A percentile compares a stretch with the other conserved stretches of the same genome.
Evolutionary conservation across 2,797 vertebrate genomes (phyloP).

Genomic region (Gambelia wislizenii): DNA sequence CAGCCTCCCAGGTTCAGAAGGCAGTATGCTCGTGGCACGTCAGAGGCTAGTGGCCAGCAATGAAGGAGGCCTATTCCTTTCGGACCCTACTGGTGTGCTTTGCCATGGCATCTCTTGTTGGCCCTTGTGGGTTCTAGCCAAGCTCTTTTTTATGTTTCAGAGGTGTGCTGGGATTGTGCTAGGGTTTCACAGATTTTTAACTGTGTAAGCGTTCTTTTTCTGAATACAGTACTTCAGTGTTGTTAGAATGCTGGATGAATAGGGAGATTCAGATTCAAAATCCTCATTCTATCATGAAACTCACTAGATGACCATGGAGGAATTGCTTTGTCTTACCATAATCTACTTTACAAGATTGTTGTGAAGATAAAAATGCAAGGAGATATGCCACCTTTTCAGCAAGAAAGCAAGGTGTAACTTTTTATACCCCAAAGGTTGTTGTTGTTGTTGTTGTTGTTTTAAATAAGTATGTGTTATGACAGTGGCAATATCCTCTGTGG

Average conservation of each 20-base stretch:
- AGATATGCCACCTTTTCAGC: neutral
- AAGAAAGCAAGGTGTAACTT: too few species aligned
- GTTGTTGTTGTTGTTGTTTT: too few species aligned
- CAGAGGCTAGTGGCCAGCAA: neutral
- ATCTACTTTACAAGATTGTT: neutral
- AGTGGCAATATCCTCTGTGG: neutral
- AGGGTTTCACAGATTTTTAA: neutral
- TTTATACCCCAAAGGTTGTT: too few species aligned
- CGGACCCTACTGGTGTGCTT: neutral
- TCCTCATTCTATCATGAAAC: neutral
- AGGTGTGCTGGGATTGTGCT: neutral
- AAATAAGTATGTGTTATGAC: neutral
- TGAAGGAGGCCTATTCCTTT: neutral
- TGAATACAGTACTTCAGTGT: neutral
- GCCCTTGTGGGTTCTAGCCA: neutral
- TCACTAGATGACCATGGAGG: neutral
- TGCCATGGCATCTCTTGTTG: neutral
- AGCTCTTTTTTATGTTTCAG: neutral
- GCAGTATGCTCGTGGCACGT: too few species aligned
- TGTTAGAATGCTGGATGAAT: neutral
- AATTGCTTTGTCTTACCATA: neutral
- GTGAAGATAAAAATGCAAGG: neutral
- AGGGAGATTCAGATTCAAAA: neutral
- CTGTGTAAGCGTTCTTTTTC: neutral
- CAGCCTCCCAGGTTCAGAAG: neutral